A percentile compares a stretch with the other conserved stretches of the same genome.
These are phyloP conservation scores for Bryconaethiops microstoma DNA, from an alignment of 2,797 vertebrate genomes.

Conservation along the genomic window DNA sequence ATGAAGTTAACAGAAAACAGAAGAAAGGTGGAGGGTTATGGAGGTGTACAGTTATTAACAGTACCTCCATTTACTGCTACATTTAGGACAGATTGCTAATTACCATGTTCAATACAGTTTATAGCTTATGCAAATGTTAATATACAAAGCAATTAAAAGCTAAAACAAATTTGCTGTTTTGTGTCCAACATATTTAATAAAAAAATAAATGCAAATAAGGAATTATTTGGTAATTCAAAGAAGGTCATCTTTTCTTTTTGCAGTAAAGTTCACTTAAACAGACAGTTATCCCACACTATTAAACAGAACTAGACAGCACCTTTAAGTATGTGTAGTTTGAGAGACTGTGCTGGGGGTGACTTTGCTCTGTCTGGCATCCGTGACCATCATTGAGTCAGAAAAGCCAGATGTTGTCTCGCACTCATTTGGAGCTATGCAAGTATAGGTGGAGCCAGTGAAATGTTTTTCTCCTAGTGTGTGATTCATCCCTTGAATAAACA, in stretches of 20 bases:
- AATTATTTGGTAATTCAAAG: background rate
- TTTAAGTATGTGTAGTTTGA: constrained; percentile 16
- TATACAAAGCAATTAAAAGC: background rate
- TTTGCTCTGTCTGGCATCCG: constrained; percentile 19
- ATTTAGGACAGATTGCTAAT: background rate
- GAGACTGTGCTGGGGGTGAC: background rate
- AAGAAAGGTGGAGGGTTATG: constrained; percentile 15
- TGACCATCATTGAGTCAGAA: constrained; percentile 37
- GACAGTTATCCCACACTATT: background rate
- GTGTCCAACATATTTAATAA: background rate
- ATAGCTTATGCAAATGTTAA: background rate
- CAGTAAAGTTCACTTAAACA: constrained; percentile 3
- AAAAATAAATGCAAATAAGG: constrained; percentile 25
- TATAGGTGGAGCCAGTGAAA: constrained; percentile 7
- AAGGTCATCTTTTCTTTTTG: background rate
- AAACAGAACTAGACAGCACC: background rate
- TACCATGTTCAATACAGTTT: background rate
- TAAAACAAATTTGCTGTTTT: background rate
- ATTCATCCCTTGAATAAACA: constrained; percentile 19
- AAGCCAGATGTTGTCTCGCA: constrained; percentile 8
- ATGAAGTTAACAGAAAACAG: constrained; percentile 38
- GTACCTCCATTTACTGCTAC: background rate
- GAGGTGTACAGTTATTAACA: constrained; percentile 32
- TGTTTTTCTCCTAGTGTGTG: background rate
- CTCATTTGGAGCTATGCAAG: background rate